phyloP scores from a whole-genome alignment of 2,888 invertebrate species.

The Papilio protenor region DNA sequence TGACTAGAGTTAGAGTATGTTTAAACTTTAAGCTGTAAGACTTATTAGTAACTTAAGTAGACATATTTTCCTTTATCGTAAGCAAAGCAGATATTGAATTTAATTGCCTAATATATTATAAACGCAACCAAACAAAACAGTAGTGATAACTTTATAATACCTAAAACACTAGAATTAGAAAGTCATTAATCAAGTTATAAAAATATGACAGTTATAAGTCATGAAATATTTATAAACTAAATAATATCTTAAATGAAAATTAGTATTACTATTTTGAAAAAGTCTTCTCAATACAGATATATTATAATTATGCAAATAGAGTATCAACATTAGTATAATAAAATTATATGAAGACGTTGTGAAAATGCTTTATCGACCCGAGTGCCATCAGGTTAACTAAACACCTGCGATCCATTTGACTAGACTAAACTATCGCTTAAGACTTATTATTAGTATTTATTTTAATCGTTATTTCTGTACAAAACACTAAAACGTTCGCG shows the following conservation, averaged over 20 bases:
- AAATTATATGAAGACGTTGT: conserved; percentile 22
- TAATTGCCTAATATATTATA: not conserved
- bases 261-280: not conserved
- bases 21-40: not conserved
- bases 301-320: not conserved
- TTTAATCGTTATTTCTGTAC: conserved; percentile 79
- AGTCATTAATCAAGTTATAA: not conserved
- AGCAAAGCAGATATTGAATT: not conserved
- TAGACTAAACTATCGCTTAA: conserved; percentile 73
- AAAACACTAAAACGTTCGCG: conserved; percentile 78
- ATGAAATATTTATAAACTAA: conserved; percentile 18
- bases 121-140: not conserved
- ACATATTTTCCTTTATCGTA: not conserved
- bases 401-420: conserved; percentile 64
- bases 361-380: conserved; percentile 50
- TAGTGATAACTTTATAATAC: not conserved
- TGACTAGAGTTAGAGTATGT: conserved; percentile 8
- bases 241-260: conserved; percentile 17
- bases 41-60: conserved; percentile 6
- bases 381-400: conserved; percentile 62
- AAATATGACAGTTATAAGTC: not conserved
- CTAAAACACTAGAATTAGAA: conserved; percentile 1
- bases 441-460: conserved; percentile 58
- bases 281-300: not conserved
- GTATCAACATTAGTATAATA: not conserved